Evolutionary conservation across 1,140 invertebrate species (phyloP).

Genomic region (Lucilia sericata): DNA sequence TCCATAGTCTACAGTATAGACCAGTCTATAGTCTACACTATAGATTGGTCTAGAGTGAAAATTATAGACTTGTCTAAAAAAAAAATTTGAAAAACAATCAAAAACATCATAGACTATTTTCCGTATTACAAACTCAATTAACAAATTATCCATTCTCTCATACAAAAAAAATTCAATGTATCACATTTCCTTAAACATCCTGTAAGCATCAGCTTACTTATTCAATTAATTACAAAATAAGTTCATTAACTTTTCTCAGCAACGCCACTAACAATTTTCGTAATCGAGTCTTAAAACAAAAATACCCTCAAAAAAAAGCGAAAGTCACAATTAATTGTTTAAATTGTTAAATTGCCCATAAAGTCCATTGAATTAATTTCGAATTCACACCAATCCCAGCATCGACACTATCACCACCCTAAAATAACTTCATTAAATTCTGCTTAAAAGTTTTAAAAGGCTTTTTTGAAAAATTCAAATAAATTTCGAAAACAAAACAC

Average conservation of each 20-base stretch:
- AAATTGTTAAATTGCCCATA: slow-evolving; percentile 17
- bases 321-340: slow-evolving; percentile 17
- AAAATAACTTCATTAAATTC: neutral
- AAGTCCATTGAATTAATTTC: neutral
- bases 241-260: slow-evolving; percentile 5
- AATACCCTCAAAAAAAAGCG: neutral
- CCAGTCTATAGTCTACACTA: no score
- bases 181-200: neutral
- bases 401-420: neutral
- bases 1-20: no score
- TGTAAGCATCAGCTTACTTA: neutral
- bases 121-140: no score
- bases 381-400: neutral
- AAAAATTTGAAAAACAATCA: no score
- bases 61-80: no score
- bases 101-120: no score
- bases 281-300: neutral
- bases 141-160: no score
- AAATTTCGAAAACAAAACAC: neutral
- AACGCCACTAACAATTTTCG: neutral
- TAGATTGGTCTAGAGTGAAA: no score
- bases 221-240: neutral
- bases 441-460: neutral
- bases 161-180: neutral
- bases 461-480: neutral